Evolutionary conservation across 1,140 invertebrate species (phyloP), one percentile per base, ranked within the genome.

Genomic region (Probaryconus sp.): DNA sequence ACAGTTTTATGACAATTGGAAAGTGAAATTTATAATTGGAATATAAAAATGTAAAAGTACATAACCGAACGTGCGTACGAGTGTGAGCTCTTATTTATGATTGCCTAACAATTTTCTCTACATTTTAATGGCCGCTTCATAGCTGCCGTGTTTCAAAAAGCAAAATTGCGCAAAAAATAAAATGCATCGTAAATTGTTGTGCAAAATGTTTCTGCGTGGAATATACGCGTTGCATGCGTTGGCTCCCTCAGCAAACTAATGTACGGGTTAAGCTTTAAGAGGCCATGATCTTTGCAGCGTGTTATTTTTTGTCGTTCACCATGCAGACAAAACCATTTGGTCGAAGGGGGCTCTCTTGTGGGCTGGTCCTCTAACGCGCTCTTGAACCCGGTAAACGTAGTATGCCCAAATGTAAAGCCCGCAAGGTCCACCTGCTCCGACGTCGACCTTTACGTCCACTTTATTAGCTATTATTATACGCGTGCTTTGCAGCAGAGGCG

Each of bases 381-480:
- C 82, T 79, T 56, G 72, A 73, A 61, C 64, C 37, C 33, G 58
- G 78, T 81, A 81, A 80, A 76, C 76, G 73, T 77, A 81, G 80
- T 76, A 71, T 77, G 78, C 68, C 70, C 64, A 58, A 76, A 61
- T 48, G 71, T 47, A 81, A 55, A 60, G 69, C 37, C 71, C 77
- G 31, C 50, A 67, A 74, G 67, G 65, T 69, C 83, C 83, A 85
- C 85, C 83, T 85, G 85, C 80, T 75, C 53, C 67, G 72, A 65
- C 76, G 79, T 77, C 78, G 71, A 60, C 76, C 76, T 81, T 82
- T 79, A 76, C 79, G 80, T 81, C 68, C 83, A 81, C 77, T 85
- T 87, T 87, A 86, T 85, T 86, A 86, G 81, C 81, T 85, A 86
- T 86, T 87, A 86, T 87, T 87, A 85, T 83, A 83, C 81, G 76